Evolutionary conservation across 2,113 vertebrate genomes (phyloP), one percentile per base, ranked within the genome.

Genomic region (Pluvialis apricaria): DNA sequence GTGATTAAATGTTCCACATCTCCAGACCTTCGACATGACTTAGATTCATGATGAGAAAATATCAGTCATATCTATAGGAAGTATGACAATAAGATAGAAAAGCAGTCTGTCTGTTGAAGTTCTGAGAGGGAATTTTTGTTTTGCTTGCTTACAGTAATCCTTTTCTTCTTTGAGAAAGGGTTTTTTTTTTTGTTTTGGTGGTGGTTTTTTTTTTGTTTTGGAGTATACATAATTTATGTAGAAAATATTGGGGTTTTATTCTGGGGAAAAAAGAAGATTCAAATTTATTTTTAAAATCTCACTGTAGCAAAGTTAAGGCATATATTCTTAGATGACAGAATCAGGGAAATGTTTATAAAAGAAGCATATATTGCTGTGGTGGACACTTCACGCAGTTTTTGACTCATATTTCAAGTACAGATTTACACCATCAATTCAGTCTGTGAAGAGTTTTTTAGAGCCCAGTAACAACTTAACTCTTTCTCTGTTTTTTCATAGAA

Each of bases 271-370:
- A 92, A 49, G n/a, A 73, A 72, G 45, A 51, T 80, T 64, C 31
- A 57, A 85, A 62, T 75, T 77, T 84, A 54, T 77, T 90, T 95
- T 83, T 92, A 75, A 91, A 94, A 72, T 81, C 49, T 72, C 24
- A 54, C 15, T 73, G 25, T 55, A 72, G 9, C 10, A 57, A 92
- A 92, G 45, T 61, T 78, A 86, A 75, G 28, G 10, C 22, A 40
- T 62, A 45, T 68, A 75, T 78, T 49, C 34, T 85, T 78, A 80
- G 47, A 45, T 84, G 36, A 6, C n/a, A 92, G 25, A 75, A 85
- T 55, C 10, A 42, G 28, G 25, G 25, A 91, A 76, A 69, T 26
- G 13, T 44, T 94, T 89, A 38, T 45, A 76, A 80, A 85, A 91
- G 44, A 70, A 94, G 13, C 14, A 18, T 61, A 18, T 34, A 77